phyloP scores from a whole-genome alignment of 2,113 vertebrate species.

The Lamprotornis superbus region DNA sequence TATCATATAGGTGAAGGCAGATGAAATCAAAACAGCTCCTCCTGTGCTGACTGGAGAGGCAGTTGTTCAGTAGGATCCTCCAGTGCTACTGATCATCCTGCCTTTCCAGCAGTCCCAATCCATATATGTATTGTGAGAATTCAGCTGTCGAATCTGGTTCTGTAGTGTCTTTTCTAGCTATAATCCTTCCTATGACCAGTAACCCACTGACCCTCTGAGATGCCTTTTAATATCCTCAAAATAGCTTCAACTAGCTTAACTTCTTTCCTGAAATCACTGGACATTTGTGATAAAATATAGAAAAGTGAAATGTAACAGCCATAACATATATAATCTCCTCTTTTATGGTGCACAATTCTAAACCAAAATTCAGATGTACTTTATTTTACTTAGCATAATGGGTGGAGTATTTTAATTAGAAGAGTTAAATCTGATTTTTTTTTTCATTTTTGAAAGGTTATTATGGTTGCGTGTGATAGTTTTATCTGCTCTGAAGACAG shows the following conservation, averaged over 20 bases:
- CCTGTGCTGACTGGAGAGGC: not conserved
- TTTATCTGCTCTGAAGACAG: not conserved
- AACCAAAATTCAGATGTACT: not conserved
- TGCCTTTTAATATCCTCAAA: not conserved
- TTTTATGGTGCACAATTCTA: not conserved
- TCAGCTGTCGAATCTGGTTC: not conserved
- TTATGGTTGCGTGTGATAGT: not conserved
- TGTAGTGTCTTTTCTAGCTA: not conserved
- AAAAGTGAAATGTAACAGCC: not conserved
- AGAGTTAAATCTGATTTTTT: not conserved
- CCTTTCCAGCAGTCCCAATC: not conserved
- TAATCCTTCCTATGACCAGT: not conserved
- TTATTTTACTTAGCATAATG: not conserved
- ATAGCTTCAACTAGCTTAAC: not conserved
- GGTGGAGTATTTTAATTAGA: not conserved
- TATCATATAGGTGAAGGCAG: not conserved
- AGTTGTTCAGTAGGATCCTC: not conserved
- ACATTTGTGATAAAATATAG: not conserved
- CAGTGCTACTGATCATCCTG: not conserved
- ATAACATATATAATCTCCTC: not conserved
- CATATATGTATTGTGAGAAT: not conserved
- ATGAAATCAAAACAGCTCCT: not conserved
- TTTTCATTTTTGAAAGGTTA: not conserved
- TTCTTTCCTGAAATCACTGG: not conserved
- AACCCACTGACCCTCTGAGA: not conserved